Percentiles rank a stretch among this genome's conserved stretches.
Evolutionary conservation across 2,888 invertebrate genomes (phyloP).

Genomic region (Neoascia interrupta): DNA sequence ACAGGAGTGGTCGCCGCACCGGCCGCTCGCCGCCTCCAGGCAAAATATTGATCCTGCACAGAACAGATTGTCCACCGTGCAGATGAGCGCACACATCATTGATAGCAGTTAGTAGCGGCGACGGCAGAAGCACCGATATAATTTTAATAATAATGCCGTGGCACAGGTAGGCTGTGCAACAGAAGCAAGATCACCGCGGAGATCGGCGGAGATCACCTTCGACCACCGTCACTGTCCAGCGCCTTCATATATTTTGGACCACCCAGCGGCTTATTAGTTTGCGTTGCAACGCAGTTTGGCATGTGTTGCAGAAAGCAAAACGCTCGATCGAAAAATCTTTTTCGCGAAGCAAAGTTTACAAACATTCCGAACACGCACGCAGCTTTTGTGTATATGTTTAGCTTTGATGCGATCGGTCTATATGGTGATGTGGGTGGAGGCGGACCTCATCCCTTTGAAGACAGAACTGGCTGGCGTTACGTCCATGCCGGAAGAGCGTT

Average conservation of each 20-base stretch:
- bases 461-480: background rate
- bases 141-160: slow-evolving; percentile 56
- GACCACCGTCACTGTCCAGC: slow-evolving; percentile 31
- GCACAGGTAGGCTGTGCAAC: slow-evolving; percentile 14
- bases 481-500: slow-evolving; percentile 29
- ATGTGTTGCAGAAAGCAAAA: slow-evolving; percentile 32
- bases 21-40: background rate
- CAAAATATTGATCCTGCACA: slow-evolving; percentile 21
- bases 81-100: slow-evolving; percentile 52
- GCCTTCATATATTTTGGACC: slow-evolving; percentile 36
- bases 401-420: slow-evolving; percentile 14
- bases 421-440: background rate
- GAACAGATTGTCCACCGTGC: slow-evolving; percentile 46
- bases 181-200: slow-evolving; percentile 32
- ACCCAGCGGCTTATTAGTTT: slow-evolving; percentile 64
- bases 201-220: slow-evolving; percentile 22
- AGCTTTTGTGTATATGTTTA: slow-evolving; percentile 28
- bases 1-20: too few relatives aligned
- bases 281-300: slow-evolving; percentile 29
- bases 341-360: slow-evolving; percentile 34
- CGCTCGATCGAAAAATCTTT: slow-evolving; percentile 2
- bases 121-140: slow-evolving; percentile 34
- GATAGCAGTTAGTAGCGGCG: slow-evolving; percentile 35
- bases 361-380: slow-evolving; percentile 48
- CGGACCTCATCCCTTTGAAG: slow-evolving; percentile 25